phyloP scores from a whole-genome alignment of 2,113 vertebrate species.

The Narcine bancroftii region DNA sequence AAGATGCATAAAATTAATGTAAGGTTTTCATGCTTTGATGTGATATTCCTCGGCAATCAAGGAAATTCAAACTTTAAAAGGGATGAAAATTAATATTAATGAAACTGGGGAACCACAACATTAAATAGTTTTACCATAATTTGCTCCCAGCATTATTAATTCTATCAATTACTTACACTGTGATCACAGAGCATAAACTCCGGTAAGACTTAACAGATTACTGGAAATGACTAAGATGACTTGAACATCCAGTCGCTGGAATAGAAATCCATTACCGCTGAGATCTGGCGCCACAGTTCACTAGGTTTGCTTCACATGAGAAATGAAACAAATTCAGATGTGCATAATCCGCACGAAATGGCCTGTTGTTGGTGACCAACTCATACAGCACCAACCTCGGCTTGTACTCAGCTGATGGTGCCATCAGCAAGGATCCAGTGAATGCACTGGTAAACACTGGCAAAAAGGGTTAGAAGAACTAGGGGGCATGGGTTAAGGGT shows the following conservation, averaged over 20 bases:
- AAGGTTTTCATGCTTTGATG: conserved; percentile 37
- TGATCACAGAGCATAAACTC: conserved; percentile 37
- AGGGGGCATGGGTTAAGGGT: too few species aligned
- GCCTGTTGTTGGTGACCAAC: not conserved
- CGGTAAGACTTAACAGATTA: conserved; percentile 32
- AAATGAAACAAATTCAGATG: conserved; percentile 17
- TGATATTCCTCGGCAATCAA: conserved; percentile 37
- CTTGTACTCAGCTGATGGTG: not conserved
- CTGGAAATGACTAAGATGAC: conserved; percentile 28
- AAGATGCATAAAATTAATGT: conserved; percentile 37
- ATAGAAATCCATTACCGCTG: not conserved
- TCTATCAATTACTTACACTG: conserved; percentile 36
- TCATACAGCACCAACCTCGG: not conserved
- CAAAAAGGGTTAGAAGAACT: too few species aligned
- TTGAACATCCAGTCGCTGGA: conserved; percentile 24
- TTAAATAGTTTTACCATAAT: conserved; percentile 37
- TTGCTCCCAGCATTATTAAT: conserved; percentile 35
- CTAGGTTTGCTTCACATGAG: conserved; percentile 25
- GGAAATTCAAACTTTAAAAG: conserved; percentile 36
- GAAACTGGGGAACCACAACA: conserved; percentile 36
- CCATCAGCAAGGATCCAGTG: not conserved
- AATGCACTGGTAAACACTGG: too few species aligned
- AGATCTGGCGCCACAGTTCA: conserved; percentile 26
- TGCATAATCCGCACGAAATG: not conserved
- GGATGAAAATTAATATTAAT: conserved; percentile 37